phyloP scores from a whole-genome alignment of 2,888 invertebrate genomes.

The Drosophila borborema region DNA sequence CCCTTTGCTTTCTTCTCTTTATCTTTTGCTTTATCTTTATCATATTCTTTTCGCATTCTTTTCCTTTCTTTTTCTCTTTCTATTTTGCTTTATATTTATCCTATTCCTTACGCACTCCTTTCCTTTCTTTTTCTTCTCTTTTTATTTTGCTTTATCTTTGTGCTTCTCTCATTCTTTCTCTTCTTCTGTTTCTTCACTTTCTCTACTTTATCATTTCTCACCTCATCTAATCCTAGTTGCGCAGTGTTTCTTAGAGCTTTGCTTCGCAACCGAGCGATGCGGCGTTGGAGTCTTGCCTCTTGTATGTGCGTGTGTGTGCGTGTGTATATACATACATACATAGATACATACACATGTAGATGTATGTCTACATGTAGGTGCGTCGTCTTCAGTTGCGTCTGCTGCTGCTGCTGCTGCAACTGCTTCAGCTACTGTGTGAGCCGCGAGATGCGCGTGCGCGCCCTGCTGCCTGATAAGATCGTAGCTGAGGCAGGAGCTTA shows the following conservation, averaged over 20 bases:
- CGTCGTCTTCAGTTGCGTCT: conserved; percentile 25
- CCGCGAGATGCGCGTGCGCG: conserved; percentile 72
- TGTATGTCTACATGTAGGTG: conserved; percentile 37
- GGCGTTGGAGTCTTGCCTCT: conserved; percentile 8
- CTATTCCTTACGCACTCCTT: not conserved
- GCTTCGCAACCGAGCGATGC: conserved; percentile 6
- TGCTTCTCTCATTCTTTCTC: too few species aligned
- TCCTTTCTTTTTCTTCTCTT: not conserved
- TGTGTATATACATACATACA: not conserved
- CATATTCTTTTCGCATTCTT: too few species aligned
- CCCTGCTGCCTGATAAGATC: conserved; percentile 69
- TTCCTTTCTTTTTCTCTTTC: not conserved
- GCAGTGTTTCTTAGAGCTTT: conserved; percentile 20
- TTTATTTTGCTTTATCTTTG: not conserved
- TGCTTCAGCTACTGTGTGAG: conserved; percentile 41
- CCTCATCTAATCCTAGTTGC: not conserved
- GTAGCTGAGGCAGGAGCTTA: conserved; percentile 22
- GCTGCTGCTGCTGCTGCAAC: conserved; percentile 8
- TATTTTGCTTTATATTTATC: not conserved
- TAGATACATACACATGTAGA: not conserved
- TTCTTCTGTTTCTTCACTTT: not conserved
- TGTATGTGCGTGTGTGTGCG: not conserved
- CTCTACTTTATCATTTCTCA: too few species aligned
- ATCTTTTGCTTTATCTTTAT: not conserved
- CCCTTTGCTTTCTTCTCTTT: not conserved